Evolutionary conservation across 1,140 invertebrate species (phyloP).

Genomic region (Tetraneura akinire): DNA sequence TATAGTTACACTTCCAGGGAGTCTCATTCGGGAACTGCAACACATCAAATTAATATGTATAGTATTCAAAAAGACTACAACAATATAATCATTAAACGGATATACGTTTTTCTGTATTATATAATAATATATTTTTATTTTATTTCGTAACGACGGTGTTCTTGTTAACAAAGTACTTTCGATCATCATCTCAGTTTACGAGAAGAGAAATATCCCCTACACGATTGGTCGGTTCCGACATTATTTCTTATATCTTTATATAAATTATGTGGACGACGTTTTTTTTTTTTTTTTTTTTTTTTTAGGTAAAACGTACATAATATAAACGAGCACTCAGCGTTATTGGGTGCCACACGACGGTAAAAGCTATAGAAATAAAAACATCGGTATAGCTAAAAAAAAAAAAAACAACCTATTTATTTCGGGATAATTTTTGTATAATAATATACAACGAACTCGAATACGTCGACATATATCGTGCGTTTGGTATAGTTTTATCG

Average conservation of each 20-base stretch:
- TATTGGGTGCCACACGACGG: conserved; percentile 19
- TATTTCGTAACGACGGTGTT: not conserved
- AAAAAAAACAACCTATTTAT: no score
- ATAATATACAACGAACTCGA: no score
- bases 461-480: no score
- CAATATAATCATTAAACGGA: not conserved
- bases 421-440: no score
- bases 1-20: no score
- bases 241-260: conserved; percentile 26
- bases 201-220: not conserved
- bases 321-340: conserved; percentile 29
- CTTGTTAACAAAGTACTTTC: not conserved
- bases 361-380: conserved; percentile 6
- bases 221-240: not conserved
- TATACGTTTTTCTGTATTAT: not conserved
- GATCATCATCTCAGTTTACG: not conserved
- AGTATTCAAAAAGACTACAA: no score
- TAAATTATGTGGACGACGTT: conserved; percentile 25
- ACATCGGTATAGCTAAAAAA: no score
- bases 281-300: no score
- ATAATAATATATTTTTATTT: not conserved
- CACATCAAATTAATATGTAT: no score
- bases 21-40: no score
- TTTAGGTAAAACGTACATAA: not conserved
- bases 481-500: no score